A percentile compares a stretch with the other conserved stretches of the same genome.
Conservation (phyloP, 1,140 invertebrate genomes). For the Dendrolimus kikuchii region DNA sequence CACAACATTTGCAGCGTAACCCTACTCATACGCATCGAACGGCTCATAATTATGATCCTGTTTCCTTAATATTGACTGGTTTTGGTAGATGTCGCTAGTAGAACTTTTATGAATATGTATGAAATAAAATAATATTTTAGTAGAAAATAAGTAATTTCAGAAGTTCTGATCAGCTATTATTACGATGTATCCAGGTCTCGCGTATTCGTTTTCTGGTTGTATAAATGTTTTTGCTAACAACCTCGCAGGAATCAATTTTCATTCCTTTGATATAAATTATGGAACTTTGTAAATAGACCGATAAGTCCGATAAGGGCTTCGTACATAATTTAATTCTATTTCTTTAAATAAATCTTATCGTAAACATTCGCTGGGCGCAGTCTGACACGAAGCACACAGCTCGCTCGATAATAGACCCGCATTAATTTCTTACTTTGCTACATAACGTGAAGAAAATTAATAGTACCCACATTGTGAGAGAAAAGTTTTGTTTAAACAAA, state of each 20-base stretch:
- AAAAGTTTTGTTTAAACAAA: too few relatives aligned
- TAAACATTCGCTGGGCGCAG: slow-evolving; percentile 20
- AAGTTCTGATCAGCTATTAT: too few relatives aligned
- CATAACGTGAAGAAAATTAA: too few relatives aligned
- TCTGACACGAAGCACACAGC: slow-evolving; percentile 5
- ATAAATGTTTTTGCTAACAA: too few relatives aligned
- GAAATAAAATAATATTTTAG: too few relatives aligned
- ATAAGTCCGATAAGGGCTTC: slow-evolving; percentile 57
- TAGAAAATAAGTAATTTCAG: too few relatives aligned
- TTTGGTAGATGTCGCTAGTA: slow-evolving; percentile 8
- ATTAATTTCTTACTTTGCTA: too few relatives aligned
- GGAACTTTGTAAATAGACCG: slow-evolving; percentile 45
- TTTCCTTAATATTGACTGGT: background rate
- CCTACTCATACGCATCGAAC: slow-evolving; percentile 4
- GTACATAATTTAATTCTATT: slow-evolving; percentile 44
- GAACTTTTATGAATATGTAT: slow-evolving; percentile 3
- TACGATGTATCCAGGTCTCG: too few relatives aligned
- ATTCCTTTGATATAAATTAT: slow-evolving; percentile 19
- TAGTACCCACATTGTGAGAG: too few relatives aligned
- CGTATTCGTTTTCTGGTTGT: too few relatives aligned
- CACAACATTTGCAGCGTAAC: background rate
- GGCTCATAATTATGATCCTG: background rate
- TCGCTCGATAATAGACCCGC: background rate
- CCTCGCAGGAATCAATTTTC: background rate
- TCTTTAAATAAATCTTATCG: slow-evolving; percentile 60